Evolutionary conservation across 1,140 invertebrate genomes (phyloP).

Genomic region (Reticulitermes speratus): DNA sequence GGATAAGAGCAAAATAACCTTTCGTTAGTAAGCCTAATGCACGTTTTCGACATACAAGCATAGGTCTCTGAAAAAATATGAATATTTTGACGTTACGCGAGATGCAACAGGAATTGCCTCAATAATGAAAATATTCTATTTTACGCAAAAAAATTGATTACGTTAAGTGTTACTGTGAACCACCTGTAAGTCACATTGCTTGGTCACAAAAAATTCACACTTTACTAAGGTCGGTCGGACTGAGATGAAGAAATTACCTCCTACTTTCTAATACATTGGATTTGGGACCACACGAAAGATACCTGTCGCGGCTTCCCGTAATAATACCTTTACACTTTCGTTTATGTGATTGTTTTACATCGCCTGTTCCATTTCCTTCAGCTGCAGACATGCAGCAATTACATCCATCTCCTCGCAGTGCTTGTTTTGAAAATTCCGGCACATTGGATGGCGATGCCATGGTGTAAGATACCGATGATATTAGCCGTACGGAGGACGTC

Average conservation of each 20-base stretch:
- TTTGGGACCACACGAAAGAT: constrained; percentile 6
- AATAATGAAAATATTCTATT: too few species aligned
- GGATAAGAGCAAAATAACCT: too few species aligned
- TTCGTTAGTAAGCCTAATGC: too few species aligned
- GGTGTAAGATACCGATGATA: too few species aligned
- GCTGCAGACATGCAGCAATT: neutral
- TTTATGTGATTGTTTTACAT: constrained; percentile 7
- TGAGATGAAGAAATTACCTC: constrained; percentile 7
- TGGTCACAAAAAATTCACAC: constrained; percentile 2
- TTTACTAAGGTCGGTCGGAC: neutral
- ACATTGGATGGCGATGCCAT: too few species aligned
- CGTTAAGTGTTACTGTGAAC: neutral
- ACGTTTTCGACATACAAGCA: too few species aligned
- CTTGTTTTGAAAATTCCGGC: too few species aligned
- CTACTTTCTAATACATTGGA: neutral
- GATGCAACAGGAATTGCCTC: too few species aligned
- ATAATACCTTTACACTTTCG: neutral
- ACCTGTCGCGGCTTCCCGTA: neutral
- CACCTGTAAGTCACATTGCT: neutral
- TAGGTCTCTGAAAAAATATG: too few species aligned
- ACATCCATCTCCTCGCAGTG: too few species aligned
- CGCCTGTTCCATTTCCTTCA: neutral
- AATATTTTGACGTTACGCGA: too few species aligned
- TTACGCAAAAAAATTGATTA: neutral
- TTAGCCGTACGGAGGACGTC: too few species aligned